phyloP scores from a whole-genome alignment of 2,888 invertebrate genomes.

The Cryptophagus acutangulus region DNA sequence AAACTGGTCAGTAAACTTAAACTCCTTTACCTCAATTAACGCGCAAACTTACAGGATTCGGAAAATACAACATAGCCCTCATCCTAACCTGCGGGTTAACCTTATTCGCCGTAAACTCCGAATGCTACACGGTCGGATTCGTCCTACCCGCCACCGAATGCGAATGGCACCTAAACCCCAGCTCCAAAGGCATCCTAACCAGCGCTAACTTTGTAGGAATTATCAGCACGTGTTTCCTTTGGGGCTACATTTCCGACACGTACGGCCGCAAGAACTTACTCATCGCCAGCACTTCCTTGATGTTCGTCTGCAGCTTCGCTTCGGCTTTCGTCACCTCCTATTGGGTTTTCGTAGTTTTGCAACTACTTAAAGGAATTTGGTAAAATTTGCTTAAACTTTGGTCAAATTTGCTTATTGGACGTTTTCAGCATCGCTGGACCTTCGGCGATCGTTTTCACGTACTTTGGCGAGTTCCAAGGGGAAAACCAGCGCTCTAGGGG shows the following conservation, averaged over 20 bases:
- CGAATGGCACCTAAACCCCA: conserved; percentile 23
- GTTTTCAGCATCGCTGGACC: conserved; percentile 47
- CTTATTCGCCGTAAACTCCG: conserved; percentile 23
- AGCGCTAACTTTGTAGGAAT: conserved; percentile 24
- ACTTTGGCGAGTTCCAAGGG: conserved; percentile 47
- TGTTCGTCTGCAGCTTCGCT: conserved; percentile 18
- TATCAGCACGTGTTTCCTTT: conserved; percentile 21
- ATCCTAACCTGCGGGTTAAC: conserved; percentile 23
- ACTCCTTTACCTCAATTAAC: too few relatives aligned
- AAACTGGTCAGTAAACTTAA: conserved; percentile 20
- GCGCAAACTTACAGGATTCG: too few relatives aligned
- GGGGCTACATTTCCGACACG: conserved; percentile 29
- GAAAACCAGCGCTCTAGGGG: conserved; percentile 40
- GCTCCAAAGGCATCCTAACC: conserved; percentile 25
- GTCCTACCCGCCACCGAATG: conserved; percentile 26
- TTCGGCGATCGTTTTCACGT: conserved; percentile 46
- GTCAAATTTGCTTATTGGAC: too few relatives aligned
- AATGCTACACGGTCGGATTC: conserved; percentile 24
- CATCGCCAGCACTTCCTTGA: conserved; percentile 19
- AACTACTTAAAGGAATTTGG: conserved; percentile 27
- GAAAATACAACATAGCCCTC: conserved; percentile 25
- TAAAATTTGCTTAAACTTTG: too few relatives aligned
- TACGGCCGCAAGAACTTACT: conserved; percentile 25
- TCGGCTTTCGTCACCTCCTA: conserved; percentile 21
- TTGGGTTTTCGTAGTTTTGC: conserved; percentile 22